Evolutionary conservation across 2,888 invertebrate species (phyloP), one percentile per base, ranked within the genome.

Genomic region (Thera obeliscata): DNA sequence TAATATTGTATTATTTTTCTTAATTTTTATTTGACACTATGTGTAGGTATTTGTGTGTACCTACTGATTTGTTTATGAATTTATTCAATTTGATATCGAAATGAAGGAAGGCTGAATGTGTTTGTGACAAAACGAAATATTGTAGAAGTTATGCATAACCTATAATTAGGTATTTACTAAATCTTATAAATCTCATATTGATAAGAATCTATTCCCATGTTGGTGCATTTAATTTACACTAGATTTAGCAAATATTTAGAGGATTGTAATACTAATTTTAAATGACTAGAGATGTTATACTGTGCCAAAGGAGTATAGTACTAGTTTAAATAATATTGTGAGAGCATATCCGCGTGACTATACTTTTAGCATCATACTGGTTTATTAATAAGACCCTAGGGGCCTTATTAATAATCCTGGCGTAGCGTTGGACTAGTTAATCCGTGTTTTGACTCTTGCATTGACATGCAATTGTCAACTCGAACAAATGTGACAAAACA

Each of bases 231-330:
- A 84, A 79, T 82, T 82, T 82, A 76, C 75, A 69, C 56, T 74
- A 74, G 71, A 73, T 67, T 38, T 74, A 71, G 60, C 54, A 61
- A 61, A 64, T 59, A 65, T 61, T 61, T 55, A 57, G 61, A 46
- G n/a, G 9, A 60, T 38, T 66, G 65, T 58, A 56, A 35, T 67
- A 71, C 64, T 74, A 46, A 67, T 73, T 73, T 74, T 67, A 71
- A 78, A 78, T 74, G 71, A 74, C 73, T 76, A 74, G 71, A 76
- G 78, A 78, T 80, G 69, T 82, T 80, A 80, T 81, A 86, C 81
- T 87, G 90, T 91, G 91, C 91, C 91, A 90, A 91, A 90, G 89
- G 82, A 84, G 76, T 74, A 68, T 46, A 41, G 12, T 49, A 22
- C 50, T 50, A 46, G 7, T 81, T 69, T 68, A 74, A 69, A 68